These are phyloP conservation scores for Plagiodera versicolora DNA, from an alignment of 2,888 invertebrate species.

Conservation along the genomic window DNA sequence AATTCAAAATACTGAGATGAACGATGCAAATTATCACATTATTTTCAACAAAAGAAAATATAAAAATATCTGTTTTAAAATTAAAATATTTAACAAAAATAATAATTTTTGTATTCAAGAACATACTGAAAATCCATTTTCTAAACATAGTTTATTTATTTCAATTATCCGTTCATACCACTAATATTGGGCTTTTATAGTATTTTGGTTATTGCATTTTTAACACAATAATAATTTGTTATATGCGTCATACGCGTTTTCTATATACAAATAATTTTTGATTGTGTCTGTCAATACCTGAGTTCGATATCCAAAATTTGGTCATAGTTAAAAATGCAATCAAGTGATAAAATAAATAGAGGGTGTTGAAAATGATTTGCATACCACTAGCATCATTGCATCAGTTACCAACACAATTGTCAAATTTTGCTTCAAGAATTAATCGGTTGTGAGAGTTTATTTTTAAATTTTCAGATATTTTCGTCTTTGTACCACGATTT, in stretches of 20 bases:
- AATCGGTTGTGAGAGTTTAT: too few relatives aligned
- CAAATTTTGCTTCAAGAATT: too few relatives aligned
- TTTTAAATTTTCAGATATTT: too few relatives aligned
- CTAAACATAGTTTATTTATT: conserved; percentile 11
- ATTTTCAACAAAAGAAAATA: conserved; percentile 43
- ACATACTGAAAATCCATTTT: conserved; percentile 26
- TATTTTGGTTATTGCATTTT: conserved; percentile 35
- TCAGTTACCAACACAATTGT: too few relatives aligned
- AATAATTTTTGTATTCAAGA: conserved; percentile 36
- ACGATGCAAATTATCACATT: conserved; percentile 40
- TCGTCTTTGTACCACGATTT: too few relatives aligned
- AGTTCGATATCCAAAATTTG: conserved; percentile 39
- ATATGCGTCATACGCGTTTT: conserved; percentile 43
- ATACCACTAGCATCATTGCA: neutral
- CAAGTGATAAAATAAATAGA: conserved; percentile 10
- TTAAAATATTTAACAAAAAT: conserved; percentile 42
- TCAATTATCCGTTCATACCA: conserved; percentile 17
- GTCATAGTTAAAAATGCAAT: conserved; percentile 39
- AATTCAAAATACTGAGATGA: conserved; percentile 38
- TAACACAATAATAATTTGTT: conserved; percentile 37
- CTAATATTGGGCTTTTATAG: conserved; percentile 27
- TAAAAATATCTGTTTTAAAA: conserved; percentile 44
- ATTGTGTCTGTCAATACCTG: conserved; percentile 44
- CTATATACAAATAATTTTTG: conserved; percentile 32
- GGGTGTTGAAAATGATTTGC: neutral